phyloP scores from a whole-genome alignment of 37 sponge, comb jelly and placozoan genomes.

The Lycopodina hypogea region DNA sequence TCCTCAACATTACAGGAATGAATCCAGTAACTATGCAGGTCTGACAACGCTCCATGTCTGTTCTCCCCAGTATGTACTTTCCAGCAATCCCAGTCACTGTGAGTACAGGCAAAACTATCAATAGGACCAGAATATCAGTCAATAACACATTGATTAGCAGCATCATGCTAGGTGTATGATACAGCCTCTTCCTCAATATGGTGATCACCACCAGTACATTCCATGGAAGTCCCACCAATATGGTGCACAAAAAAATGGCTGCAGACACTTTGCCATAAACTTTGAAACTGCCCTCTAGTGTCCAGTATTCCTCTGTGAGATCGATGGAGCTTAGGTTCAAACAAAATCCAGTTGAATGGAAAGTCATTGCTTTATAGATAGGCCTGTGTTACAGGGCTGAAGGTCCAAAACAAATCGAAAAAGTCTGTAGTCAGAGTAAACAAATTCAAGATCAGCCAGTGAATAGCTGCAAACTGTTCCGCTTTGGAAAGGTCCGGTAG shows the following conservation, averaged over 20 bases:
- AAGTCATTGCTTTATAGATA: too few species aligned
- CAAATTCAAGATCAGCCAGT: too few species aligned
- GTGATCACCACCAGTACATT: neutral
- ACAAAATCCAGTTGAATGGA: neutral
- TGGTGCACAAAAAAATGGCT: neutral
- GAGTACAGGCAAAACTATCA: neutral
- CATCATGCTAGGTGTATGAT: neutral
- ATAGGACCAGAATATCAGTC: neutral
- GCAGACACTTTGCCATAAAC: neutral
- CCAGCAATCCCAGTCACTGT: neutral
- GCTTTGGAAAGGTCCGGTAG: too few species aligned
- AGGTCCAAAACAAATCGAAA: too few species aligned
- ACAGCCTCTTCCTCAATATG: neutral
- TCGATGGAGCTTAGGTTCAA: neutral
- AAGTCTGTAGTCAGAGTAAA: too few species aligned
- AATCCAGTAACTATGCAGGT: neutral
- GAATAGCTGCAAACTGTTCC: too few species aligned
- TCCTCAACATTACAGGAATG: neutral
- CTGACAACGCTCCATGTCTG: neutral
- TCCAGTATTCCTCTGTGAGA: neutral
- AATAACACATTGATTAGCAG: neutral
- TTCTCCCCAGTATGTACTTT: neutral
- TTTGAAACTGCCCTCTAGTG: neutral
- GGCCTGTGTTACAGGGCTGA: too few species aligned
- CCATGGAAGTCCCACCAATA: slow-evolving; percentile 8